Conservation (phyloP, 2,888 invertebrate species). For the Seira ritae region DNA sequence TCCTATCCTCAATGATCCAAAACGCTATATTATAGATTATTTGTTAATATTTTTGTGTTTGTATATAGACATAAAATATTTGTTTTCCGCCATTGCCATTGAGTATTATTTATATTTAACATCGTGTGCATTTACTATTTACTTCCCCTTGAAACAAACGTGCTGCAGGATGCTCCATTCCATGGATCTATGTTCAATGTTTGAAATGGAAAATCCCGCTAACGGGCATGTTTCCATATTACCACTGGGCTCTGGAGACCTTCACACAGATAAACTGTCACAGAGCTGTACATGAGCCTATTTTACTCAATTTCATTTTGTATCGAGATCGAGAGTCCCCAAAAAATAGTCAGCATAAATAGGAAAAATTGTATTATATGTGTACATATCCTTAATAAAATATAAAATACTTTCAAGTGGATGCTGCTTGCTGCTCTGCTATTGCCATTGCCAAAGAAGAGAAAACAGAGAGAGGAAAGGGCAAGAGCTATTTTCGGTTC, state of each 20-base stretch:
- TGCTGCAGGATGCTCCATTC: no score
- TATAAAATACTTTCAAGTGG: neutral
- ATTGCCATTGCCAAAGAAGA: no score
- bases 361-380: neutral
- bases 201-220: neutral
- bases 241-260: neutral
- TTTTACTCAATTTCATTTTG: neutral
- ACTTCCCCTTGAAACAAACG: no score
- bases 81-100: no score
- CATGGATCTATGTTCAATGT: neutral
- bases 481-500: constrained; percentile 15
- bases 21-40: no score
- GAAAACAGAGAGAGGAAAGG: constrained; percentile 17
- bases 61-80: no score
- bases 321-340: no score
- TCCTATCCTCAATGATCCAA: no score
- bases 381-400: neutral
- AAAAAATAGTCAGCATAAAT: neutral
- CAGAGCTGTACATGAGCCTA: neutral
- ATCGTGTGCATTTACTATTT: no score
- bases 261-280: neutral
- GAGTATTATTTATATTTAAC: no score
- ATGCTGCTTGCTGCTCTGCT: no score
- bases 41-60: no score
- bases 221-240: neutral